Evolutionary conservation across 1,140 invertebrate species (phyloP), one percentile per base, ranked within the genome.

Genomic region (Acromyrmex charruanus): DNA sequence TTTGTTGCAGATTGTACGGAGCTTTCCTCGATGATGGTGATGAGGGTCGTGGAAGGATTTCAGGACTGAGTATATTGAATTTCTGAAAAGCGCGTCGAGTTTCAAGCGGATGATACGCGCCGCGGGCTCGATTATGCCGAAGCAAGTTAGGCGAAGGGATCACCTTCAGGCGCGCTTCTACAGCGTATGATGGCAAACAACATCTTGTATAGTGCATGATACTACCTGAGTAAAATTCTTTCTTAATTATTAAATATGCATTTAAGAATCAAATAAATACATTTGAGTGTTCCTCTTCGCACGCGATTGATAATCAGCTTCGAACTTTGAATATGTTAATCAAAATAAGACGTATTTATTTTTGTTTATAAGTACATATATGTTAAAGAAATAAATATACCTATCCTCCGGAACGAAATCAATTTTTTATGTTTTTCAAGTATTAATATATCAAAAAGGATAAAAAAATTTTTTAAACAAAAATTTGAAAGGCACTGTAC

Each of bases 61-160:
- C 3, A 65, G 77, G 88, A 68, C 82, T 10, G 82, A 90, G 91
- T 92, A 93, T 94, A 94, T 93, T 93, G 93, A 94, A 94, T 94
- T 94, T 93, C 93, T 91, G 91, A 93, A 94, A 93, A 93, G 92
- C 88, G 92, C 89, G 91, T 93, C 87, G 92, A 74, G 91, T 93
- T 93, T 92, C 93, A 91, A 91, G 90, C 87, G 90, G 89, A 91
- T 92, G 91, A 93, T 93, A 93, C 79, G 82, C 85, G 84, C 65
- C 87, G 84, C 89, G 85, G 66, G 74, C 35, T 87, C 86, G 91
- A 86, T 92, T 92, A 88, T 89, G 86, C 87, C 87, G 77, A 81
- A 91, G 79, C 82, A 85, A 92, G 91, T 91, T 92, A 91, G 71
- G 59, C 75, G 68, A 88, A 81, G 79, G 82, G 21, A 65, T 77